Conservation (phyloP, 2,113 vertebrate species). For the Nipponia nippon region DNA sequence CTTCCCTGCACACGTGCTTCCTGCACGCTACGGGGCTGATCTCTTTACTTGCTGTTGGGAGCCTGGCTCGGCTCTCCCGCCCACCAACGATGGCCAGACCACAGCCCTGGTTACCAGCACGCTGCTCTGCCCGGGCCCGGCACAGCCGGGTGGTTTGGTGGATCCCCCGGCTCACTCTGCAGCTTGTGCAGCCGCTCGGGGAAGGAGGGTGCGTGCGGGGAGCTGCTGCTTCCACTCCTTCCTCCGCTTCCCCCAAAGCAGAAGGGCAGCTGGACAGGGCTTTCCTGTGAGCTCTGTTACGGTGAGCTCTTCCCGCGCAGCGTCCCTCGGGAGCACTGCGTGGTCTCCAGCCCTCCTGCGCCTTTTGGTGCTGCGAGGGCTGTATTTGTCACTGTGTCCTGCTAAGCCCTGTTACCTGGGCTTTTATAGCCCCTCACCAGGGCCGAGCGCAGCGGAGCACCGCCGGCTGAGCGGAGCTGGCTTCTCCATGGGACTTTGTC, state of each 20-base stretch:
- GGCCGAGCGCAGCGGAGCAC: not conserved
- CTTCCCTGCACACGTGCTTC: not conserved
- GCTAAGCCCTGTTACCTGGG: not conserved
- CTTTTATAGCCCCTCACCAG: not conserved
- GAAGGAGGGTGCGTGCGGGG: not conserved
- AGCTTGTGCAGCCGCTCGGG: not conserved
- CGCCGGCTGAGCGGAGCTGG: not conserved
- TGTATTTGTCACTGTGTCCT: not conserved
- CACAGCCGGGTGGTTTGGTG: not conserved
- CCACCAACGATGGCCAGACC: not conserved
- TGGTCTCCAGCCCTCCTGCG: not conserved
- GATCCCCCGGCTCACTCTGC: not conserved
- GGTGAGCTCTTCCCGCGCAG: not conserved
- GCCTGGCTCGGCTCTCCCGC: not conserved
- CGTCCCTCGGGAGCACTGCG: accelerated
- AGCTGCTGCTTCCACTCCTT: not conserved
- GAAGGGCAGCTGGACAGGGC: not conserved
- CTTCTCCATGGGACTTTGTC: accelerated
- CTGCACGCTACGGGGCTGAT: not conserved
- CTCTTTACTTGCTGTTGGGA: not conserved
- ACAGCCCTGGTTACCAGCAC: not conserved
- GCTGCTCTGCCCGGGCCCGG: not conserved
- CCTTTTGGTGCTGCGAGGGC: not conserved
- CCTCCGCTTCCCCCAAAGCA: accelerated
- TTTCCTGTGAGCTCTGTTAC: not conserved